These are phyloP conservation scores for Petaurus breviceps DNA, from an alignment of 2,113 vertebrate genomes.

Conservation along the genomic window DNA sequence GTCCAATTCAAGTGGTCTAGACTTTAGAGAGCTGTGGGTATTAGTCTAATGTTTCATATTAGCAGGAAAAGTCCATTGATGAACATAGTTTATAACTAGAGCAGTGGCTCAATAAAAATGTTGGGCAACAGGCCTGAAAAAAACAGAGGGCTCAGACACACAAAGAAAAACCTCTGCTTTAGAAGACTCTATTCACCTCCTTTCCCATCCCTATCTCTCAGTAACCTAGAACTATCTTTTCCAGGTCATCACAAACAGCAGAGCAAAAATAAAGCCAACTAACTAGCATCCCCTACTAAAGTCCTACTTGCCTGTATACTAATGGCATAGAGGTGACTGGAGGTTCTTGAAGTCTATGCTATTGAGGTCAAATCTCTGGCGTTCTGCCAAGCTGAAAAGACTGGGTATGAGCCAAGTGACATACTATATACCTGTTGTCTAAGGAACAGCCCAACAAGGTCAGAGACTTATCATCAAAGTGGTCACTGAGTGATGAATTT, in stretches of 20 bases:
- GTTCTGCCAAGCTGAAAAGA: not conserved
- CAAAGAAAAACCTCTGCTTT: conserved; percentile 60
- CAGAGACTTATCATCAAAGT: not conserved
- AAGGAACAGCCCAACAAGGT: not conserved
- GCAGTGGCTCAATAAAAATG: conserved; percentile 23
- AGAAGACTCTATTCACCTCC: not conserved
- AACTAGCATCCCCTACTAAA: not conserved
- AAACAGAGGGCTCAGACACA: conserved; percentile 55
- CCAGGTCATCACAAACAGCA: not conserved
- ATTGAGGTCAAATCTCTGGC: not conserved
- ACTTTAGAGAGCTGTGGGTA: not conserved
- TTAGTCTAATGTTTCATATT: conserved; percentile 33
- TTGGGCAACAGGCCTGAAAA: conserved; percentile 58
- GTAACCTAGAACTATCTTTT: conserved; percentile 35
- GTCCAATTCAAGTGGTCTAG: conserved; percentile 57
- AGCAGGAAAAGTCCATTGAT: not conserved
- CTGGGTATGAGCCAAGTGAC: not conserved
- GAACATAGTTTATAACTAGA: conserved; percentile 35
- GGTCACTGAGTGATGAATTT: not conserved
- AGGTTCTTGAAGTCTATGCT: not conserved
- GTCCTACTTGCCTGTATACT: not conserved
- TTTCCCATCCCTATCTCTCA: not conserved
- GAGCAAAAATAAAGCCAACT: not conserved
- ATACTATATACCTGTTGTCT: not conserved
- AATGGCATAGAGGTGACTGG: not conserved